phyloP scores from a whole-genome alignment of 2,113 vertebrate genomes.

The Marcusenius ussheri region DNA sequence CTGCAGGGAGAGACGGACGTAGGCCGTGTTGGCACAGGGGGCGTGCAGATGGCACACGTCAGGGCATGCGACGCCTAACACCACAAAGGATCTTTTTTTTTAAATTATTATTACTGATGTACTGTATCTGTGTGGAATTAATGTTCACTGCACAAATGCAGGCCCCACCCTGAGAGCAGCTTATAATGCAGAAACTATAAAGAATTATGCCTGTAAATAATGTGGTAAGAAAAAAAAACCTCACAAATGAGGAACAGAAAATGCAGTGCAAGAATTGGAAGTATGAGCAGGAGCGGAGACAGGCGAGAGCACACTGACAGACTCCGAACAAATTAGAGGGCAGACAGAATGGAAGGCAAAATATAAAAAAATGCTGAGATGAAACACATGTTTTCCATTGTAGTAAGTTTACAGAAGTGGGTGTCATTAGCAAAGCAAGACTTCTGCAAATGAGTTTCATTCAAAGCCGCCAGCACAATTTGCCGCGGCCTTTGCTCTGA shows the following conservation, averaged over 20 bases:
- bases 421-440: neutral
- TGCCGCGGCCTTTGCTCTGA: neutral
- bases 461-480: neutral
- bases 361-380: neutral
- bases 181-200: neutral
- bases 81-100: neutral
- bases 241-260: neutral
- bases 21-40: neutral
- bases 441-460: neutral
- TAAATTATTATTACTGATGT: neutral
- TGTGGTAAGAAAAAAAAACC: neutral
- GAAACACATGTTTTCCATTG: neutral
- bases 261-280: neutral
- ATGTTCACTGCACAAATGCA: neutral
- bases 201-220: neutral
- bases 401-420: neutral
- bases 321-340: neutral
- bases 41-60: neutral
- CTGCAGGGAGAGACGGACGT: constrained; percentile 39
- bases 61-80: neutral
- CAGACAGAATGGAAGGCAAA: neutral
- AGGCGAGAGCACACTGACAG: neutral
- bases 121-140: neutral
- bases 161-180: neutral
- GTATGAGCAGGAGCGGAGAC: neutral